Evolutionary conservation across 2,797 vertebrate species (phyloP).

Genomic region (Jordanella pulchra): DNA sequence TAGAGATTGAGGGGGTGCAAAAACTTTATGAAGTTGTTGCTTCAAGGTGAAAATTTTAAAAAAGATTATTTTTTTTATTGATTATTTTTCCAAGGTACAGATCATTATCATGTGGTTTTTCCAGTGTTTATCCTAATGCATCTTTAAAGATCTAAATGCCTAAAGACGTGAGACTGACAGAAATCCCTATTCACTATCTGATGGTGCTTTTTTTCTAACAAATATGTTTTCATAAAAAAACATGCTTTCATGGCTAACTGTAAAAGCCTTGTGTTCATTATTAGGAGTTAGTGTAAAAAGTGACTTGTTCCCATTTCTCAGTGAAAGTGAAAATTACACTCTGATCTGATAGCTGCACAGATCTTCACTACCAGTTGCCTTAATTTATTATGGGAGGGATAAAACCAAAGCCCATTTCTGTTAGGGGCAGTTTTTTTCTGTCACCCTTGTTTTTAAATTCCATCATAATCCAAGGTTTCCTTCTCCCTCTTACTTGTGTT

Average conservation of each 20-base stretch:
- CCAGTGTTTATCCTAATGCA: neutral
- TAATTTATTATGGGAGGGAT: conserved; percentile 21
- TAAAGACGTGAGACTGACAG: conserved; percentile 45
- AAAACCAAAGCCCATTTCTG: conserved; percentile 22
- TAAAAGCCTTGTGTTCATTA: conserved; percentile 76
- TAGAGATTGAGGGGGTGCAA: no score
- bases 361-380: conserved; percentile 29
- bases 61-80: no score
- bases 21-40: neutral
- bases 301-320: conserved; percentile 58
- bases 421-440: conserved; percentile 33
- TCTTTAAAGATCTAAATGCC: neutral
- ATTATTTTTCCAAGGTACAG: neutral
- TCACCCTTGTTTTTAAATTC: conserved; percentile 59
- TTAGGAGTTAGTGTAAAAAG: conserved; percentile 72
- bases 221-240: conserved; percentile 69
- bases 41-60: neutral
- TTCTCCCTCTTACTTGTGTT: conserved; percentile 16
- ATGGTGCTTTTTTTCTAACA: conserved; percentile 78
- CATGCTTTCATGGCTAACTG: conserved; percentile 75
- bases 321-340: conserved; percentile 59
- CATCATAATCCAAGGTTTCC: conserved; percentile 34
- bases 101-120: neutral
- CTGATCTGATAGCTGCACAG: conserved; percentile 43
- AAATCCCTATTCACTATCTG: conserved; percentile 73